phyloP scores from a whole-genome alignment of 2,797 vertebrate species.

The Micropoecilia bifurca region DNA sequence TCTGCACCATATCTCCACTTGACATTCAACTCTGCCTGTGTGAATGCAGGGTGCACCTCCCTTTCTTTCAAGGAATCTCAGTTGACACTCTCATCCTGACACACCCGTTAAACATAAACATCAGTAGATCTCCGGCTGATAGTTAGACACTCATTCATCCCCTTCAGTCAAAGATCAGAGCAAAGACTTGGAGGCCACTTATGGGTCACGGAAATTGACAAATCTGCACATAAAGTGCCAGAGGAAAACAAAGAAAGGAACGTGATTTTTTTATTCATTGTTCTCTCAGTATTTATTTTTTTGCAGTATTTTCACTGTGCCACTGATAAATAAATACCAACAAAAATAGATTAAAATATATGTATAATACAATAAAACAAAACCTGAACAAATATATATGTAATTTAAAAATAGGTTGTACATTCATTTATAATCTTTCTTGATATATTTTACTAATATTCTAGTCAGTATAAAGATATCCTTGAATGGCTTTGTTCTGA shows the following conservation, averaged over 20 bases:
- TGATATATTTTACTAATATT: neutral
- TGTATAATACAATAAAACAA: neutral
- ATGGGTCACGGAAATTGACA: slow-evolving; percentile 41
- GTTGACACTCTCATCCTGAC: slow-evolving; percentile 69
- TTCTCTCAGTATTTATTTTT: neutral
- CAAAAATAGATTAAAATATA: neutral
- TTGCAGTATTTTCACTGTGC: neutral
- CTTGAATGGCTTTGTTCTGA: neutral
- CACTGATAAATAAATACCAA: neutral
- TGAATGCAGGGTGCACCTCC: slow-evolving; percentile 63
- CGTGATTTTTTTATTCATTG: neutral
- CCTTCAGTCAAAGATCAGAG: slow-evolving; percentile 53
- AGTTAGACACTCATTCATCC: slow-evolving; percentile 60
- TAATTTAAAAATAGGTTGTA: neutral
- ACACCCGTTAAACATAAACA: slow-evolving; percentile 74
- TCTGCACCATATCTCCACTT: slow-evolving; percentile 61
- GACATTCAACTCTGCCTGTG: slow-evolving; percentile 62
- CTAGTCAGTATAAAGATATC: neutral
- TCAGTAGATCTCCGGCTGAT: slow-evolving; percentile 62
- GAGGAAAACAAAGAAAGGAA: neutral
- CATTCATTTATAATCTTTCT: neutral
- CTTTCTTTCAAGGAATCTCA: slow-evolving; percentile 56
- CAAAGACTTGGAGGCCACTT: slow-evolving; percentile 35
- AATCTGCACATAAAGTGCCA: slow-evolving; percentile 14
- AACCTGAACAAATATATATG: neutral